A percentile compares a stretch with the other conserved stretches of the same genome.
phyloP scores from a whole-genome alignment of 2,888 invertebrate species.

The Agrypnus murinus region DNA sequence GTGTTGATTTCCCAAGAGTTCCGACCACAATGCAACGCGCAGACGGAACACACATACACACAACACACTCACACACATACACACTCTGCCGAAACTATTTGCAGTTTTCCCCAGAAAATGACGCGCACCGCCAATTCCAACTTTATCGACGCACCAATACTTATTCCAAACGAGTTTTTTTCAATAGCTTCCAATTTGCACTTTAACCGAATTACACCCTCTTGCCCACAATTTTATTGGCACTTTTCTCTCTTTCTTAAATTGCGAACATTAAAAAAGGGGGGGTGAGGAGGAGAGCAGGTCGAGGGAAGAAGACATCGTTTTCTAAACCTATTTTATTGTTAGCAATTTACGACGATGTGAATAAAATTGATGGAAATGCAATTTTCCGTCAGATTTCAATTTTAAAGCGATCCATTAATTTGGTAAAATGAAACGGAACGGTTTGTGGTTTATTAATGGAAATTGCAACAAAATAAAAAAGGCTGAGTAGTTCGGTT shows the following conservation, averaged over 20 bases:
- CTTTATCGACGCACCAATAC: constrained; percentile 57
- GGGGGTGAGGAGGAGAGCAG: no score
- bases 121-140: constrained; percentile 58
- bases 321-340: no score
- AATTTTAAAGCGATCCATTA: constrained; percentile 1
- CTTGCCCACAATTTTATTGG: constrained; percentile 39
- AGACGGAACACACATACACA: constrained; percentile 52
- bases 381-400: background rate
- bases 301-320: no score
- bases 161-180: constrained; percentile 60
- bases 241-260: constrained; percentile 41
- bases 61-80: constrained; percentile 40
- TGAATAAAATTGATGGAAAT: no score
- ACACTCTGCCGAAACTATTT: constrained; percentile 57
- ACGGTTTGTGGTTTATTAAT: constrained; percentile 10
- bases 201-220: constrained; percentile 56
- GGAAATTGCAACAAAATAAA: constrained; percentile 17
- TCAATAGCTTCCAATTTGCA: constrained; percentile 63
- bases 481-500: background rate
- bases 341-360: no score
- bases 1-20: constrained; percentile 64
- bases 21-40: constrained; percentile 62
- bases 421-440: background rate
- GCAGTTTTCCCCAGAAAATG: constrained; percentile 58
- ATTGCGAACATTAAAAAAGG: constrained; percentile 27